A percentile compares a stretch with the other conserved stretches of the same genome.
These are phyloP conservation scores for Gadopsis marmoratus DNA, from an alignment of 2,797 vertebrate genomes.

Conservation along the genomic window DNA sequence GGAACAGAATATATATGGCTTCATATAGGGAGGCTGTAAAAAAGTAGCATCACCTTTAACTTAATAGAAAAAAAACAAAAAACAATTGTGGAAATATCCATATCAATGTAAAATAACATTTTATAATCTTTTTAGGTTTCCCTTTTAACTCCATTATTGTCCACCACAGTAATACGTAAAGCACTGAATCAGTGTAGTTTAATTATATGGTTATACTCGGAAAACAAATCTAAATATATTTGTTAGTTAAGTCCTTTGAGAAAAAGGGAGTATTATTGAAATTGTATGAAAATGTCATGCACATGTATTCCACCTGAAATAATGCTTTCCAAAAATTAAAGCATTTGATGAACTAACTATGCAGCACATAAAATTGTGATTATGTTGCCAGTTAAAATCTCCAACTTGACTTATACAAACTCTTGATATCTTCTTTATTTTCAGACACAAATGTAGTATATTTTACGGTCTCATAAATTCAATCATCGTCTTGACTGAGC, in stretches of 20 bases:
- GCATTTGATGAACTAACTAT: neutral
- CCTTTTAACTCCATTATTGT: neutral
- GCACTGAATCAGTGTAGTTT: neutral
- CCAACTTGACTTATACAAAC: neutral
- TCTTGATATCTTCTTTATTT: neutral
- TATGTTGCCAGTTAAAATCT: neutral
- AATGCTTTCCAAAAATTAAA: neutral
- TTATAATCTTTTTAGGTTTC: neutral
- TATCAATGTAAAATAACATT: neutral
- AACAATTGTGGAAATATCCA: neutral
- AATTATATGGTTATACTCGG: neutral
- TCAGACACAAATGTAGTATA: neutral
- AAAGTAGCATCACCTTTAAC: neutral
- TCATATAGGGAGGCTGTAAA: neutral
- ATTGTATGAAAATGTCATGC: neutral
- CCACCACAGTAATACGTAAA: neutral
- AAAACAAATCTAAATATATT: neutral
- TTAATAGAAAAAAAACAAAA: neutral
- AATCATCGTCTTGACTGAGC: conserved; percentile 6
- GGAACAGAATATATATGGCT: conserved; percentile 29
- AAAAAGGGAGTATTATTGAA: neutral
- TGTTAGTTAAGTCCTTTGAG: neutral
- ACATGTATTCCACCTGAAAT: neutral
- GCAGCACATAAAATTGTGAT: neutral
- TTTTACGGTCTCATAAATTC: neutral